Evolutionary conservation across 1,140 invertebrate genomes (phyloP), one percentile per base, ranked within the genome.

Genomic region (Manduca sexta): DNA sequence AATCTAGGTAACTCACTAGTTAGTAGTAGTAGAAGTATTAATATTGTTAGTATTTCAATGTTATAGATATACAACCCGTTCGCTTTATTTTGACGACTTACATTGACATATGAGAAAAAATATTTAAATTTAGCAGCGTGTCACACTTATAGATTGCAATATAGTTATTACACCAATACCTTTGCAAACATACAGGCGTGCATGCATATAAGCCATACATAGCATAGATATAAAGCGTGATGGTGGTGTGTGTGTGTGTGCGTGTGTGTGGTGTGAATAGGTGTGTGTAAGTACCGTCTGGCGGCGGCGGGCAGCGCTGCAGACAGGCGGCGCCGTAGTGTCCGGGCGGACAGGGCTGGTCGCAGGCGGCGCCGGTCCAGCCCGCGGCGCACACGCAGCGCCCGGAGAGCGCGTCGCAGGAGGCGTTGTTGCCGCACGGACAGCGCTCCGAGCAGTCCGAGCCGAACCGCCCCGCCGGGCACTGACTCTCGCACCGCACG

Each of bases 301-400:
- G 52, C 7, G 67, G 56, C 2, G 61, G 52, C 0, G 74, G 93
- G 74, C 96, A 98, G 44, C 86, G 86, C 77, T 97, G 93, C 64
- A 91, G 90, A 78, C 97, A 98, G 13, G 90, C 89, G 16, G 91
- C 86, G 10, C 97, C 97, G 80, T 94, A 98, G 69, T 79, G 92
- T 45, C 94, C 95, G 55, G 88, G 73, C 13, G 88, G 78, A 81
- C 97, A 98, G 1, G 93, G 91, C 47, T 86, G 56, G 29, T 88
- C 86, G 75, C 97, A 99, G 48, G 91, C 88, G 5, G 80, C 74
- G 5, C 96, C 96, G 59, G 91, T 90, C 92, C 93, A 96, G 38
- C 97, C 97, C 21, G 93, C 87, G 12, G 92, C 88, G 86, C 97
- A 98, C 49, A 93, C 88, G 74, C 97, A 98, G 50, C 84, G 87